Evolutionary conservation across 2,888 invertebrate species (phyloP), one percentile per base, ranked within the genome.

Genomic region (Meghimatium bilineatum): DNA sequence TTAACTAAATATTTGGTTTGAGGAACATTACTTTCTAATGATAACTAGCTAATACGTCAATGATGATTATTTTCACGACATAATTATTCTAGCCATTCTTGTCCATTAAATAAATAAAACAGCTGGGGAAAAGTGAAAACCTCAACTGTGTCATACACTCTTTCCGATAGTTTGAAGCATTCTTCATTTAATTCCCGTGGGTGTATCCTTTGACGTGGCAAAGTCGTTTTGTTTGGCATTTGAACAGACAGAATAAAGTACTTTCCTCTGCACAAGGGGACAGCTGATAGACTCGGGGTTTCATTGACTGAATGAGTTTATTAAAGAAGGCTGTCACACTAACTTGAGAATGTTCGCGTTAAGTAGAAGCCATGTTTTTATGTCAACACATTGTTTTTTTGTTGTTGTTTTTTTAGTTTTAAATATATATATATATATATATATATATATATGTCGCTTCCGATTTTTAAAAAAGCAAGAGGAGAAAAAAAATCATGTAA

Each of bases 351-450:
- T 20, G n/a, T 1, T 49, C 44, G 49, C 1, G 49, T n/a, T 3
- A 49, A 74, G 29, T 44, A 49, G 29, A 74, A 74, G 74, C 74
- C 74, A 74, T 74, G 74, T 74, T 74, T 74, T n/a, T n/a, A n/a
- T n/a, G n/a, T n/a, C n/a, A n/a, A n/a, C n/a, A n/a, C n/a, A n/a
- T n/a, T n/a, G n/a, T n/a, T n/a, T n/a, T n/a, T n/a, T n/a, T n/a
- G n/a, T n/a, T n/a, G n/a, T n/a, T n/a, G n/a, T n/a, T n/a, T n/a
- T n/a, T n/a, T n/a, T n/a, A n/a, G n/a, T n/a, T n/a, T n/a, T 49
- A 44, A 36, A 49, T 74, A 74, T 49, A 74, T 49, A 74, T 10
- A 10, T 29, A n/a, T n/a, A n/a, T 44, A 14, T n/a, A 63, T 6
- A n/a, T n/a, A n/a, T 23, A 74, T 2, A 3, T 49, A n/a, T 74